Percentiles rank a stretch among this genome's conserved stretches.
phyloP scores from a whole-genome alignment of 2,888 invertebrate genomes.

The Torymus auratus region DNA sequence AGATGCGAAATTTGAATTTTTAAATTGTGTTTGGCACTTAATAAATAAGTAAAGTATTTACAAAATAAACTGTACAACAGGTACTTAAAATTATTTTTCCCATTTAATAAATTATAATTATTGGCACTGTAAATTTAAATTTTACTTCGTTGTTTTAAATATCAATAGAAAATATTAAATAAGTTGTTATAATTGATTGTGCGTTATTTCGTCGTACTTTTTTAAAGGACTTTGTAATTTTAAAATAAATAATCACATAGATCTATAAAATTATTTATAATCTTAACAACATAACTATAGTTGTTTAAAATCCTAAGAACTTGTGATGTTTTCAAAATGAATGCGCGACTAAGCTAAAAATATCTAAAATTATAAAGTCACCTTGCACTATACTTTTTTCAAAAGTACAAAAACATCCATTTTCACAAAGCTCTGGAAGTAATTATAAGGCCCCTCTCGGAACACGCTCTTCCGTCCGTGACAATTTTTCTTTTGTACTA shows the following conservation, averaged over 20 bases:
- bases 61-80: constrained; percentile 37
- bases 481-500: constrained; percentile 49
- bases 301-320: constrained; percentile 1
- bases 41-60: constrained; percentile 46
- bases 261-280: constrained; percentile 11
- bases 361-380: constrained; percentile 30
- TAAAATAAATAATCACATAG: constrained; percentile 5
- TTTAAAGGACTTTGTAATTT: constrained; percentile 1
- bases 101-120: constrained; percentile 29
- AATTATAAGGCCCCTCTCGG: constrained; percentile 16
- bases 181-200: background rate
- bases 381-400: background rate
- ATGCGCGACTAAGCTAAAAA: too few species aligned
- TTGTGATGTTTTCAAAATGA: too few species aligned
- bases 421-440: constrained; percentile 10
- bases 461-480: background rate
- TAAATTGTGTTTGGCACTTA: background rate
- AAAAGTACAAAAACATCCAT: background rate
- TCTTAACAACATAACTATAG: background rate
- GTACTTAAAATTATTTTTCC: constrained; percentile 33
- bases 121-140: constrained; percentile 28
- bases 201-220: background rate
- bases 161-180: background rate
- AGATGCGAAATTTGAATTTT: too few species aligned
- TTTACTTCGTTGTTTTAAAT: constrained; percentile 12